Conservation (phyloP, 2,113 vertebrate species). For the Scomber japonicus region DNA sequence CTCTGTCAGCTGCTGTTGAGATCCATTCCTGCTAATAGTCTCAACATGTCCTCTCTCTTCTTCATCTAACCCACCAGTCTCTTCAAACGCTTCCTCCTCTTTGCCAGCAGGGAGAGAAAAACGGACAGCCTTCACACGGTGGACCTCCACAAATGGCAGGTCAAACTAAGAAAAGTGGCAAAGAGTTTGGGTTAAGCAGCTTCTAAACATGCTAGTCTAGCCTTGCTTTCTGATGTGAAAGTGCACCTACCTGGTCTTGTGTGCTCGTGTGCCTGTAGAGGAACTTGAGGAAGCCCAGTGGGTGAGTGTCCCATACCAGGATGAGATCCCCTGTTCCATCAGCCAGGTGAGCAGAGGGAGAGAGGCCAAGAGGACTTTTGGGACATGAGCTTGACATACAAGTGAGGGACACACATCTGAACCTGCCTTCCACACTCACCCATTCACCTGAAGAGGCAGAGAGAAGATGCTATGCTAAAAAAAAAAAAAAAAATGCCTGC, state of each 20-base stretch:
- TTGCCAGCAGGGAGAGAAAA: conserved; percentile 74
- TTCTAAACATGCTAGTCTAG: background rate
- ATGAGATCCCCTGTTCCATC: conserved; percentile 89
- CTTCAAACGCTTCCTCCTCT: conserved; percentile 58
- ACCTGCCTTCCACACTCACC: conserved; percentile 81
- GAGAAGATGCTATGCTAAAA: background rate
- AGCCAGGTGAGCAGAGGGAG: conserved; percentile 88
- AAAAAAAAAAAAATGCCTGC: background rate
- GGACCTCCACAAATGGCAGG: conserved; percentile 88
- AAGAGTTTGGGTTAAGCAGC: background rate
- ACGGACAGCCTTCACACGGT: conserved; percentile 85
- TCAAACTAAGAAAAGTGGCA: conserved; percentile 81
- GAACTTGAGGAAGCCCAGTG: conserved; percentile 83
- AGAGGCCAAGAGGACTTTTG: conserved; percentile 86
- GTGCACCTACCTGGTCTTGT: conserved; percentile 83
- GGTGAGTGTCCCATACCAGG: conserved; percentile 84
- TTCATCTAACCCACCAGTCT: conserved; percentile 14
- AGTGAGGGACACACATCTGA: conserved; percentile 86
- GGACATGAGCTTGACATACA: conserved; percentile 90
- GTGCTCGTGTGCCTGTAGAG: conserved; percentile 86
- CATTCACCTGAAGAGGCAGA: conserved; percentile 71
- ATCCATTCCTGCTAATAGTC: conserved; percentile 56
- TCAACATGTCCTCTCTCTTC: conserved; percentile 33
- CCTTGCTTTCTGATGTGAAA: background rate
- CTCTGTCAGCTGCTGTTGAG: conserved; percentile 69